Conservation (phyloP, 2,888 invertebrate species). For the Apotomis turbidana region DNA sequence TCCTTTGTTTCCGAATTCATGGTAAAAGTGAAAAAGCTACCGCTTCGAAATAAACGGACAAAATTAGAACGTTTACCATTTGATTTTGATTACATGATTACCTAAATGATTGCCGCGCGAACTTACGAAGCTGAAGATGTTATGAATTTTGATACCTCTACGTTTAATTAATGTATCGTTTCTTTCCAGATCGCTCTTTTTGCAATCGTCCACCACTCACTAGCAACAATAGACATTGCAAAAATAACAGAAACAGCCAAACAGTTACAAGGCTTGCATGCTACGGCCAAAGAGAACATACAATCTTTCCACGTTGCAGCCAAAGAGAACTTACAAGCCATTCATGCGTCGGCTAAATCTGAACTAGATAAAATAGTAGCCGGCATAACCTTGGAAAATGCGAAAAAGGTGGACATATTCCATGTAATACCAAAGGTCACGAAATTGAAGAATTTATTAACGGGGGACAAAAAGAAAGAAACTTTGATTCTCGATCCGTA, state of each 20-base stretch:
- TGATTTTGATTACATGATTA: too few relatives aligned
- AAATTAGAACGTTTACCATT: too few relatives aligned
- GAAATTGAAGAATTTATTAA: conserved; percentile 40
- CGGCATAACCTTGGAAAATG: conserved; percentile 59
- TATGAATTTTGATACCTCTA: too few relatives aligned
- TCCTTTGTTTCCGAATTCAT: too few relatives aligned
- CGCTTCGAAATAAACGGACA: too few relatives aligned
- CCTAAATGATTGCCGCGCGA: too few relatives aligned
- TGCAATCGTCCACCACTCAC: conserved; percentile 54
- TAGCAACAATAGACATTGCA: conserved; percentile 63
- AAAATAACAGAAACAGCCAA: conserved; percentile 59
- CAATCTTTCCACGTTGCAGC: too few relatives aligned
- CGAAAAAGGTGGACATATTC: conserved; percentile 58
- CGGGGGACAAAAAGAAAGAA: conserved; percentile 35
- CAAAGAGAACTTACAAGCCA: conserved; percentile 51
- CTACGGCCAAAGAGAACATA: conserved; percentile 49
- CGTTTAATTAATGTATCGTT: conserved; percentile 13
- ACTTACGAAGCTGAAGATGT: too few relatives aligned
- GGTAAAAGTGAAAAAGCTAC: too few relatives aligned
- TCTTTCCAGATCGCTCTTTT: conserved; percentile 62
- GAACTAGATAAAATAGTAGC: conserved; percentile 44
- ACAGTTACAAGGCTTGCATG: conserved; percentile 51
- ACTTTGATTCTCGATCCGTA: conserved; percentile 39
- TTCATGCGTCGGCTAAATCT: conserved; percentile 54
- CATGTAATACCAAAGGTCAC: conserved; percentile 56